phyloP scores from a whole-genome alignment of 2,797 vertebrate genomes.

The Microchirus variegatus region DNA sequence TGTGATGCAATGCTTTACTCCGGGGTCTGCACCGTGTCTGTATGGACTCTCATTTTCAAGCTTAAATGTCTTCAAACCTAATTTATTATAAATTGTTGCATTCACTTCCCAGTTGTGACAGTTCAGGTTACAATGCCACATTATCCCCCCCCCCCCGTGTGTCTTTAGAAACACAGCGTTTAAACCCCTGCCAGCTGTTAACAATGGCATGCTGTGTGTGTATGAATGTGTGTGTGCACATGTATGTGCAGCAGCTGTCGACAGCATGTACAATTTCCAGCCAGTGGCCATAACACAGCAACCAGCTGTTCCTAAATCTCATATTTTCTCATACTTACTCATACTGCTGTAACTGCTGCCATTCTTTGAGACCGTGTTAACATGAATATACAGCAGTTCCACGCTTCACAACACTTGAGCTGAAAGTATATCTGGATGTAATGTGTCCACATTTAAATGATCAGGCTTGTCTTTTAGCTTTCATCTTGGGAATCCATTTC shows the following conservation, averaged over 20 bases:
- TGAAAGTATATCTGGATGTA: conserved; percentile 19
- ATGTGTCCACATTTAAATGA: background rate
- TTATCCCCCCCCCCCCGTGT: conserved; percentile 55
- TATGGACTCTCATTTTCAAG: background rate
- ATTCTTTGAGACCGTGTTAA: conserved; percentile 6
- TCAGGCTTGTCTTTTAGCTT: background rate
- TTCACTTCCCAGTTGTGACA: conserved; percentile 54
- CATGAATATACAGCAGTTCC: conserved; percentile 15
- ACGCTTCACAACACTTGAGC: conserved; percentile 9
- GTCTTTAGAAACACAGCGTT: conserved; percentile 63
- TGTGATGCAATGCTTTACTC: background rate
- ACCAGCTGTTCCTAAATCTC: conserved; percentile 51
- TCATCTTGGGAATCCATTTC: background rate
- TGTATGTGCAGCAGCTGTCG: conserved; percentile 66
- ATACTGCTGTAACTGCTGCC: conserved; percentile 31
- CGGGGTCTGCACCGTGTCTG: background rate
- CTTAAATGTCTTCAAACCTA: background rate
- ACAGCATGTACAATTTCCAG: conserved; percentile 34
- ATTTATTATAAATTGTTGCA: conserved; percentile 57
- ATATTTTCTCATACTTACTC: conserved; percentile 25
- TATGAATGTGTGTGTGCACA: conserved; percentile 30
- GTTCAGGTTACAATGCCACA: conserved; percentile 50
- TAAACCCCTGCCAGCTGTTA: conserved; percentile 74
- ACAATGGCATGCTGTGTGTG: conserved; percentile 75
- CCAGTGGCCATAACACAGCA: conserved; percentile 33